Conservation (phyloP, 2,888 invertebrate species). For the Lycaena phlaeas region DNA sequence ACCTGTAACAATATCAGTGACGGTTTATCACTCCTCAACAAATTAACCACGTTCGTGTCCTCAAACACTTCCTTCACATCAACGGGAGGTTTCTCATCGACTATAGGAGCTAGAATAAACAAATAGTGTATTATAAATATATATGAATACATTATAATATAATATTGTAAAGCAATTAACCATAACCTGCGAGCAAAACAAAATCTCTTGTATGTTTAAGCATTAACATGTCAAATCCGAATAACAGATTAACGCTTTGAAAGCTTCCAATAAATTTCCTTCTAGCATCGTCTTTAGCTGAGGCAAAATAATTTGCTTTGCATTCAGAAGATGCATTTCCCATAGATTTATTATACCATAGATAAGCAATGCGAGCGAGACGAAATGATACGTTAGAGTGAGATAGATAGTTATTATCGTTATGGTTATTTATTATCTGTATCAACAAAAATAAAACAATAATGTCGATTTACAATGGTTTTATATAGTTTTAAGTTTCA, state of each 20-base stretch:
- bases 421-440: no score
- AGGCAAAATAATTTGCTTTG: slow-evolving; percentile 24
- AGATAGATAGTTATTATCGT: no score
- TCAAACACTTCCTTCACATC: slow-evolving; percentile 45
- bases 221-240: no score
- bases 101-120: slow-evolving; percentile 23
- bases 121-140: neutral
- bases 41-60: slow-evolving; percentile 42
- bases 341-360: no score
- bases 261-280: slow-evolving; percentile 4
- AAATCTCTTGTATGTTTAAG: no score
- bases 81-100: slow-evolving; percentile 26
- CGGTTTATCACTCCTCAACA: slow-evolving; percentile 44
- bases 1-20: slow-evolving; percentile 60
- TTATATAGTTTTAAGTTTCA: no score
- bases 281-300: slow-evolving; percentile 27
- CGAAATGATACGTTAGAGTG: no score
- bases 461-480: no score
- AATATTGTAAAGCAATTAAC: no score
- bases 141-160: neutral
- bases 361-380: no score
- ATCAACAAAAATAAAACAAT: no score
- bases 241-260: slow-evolving; percentile 14
- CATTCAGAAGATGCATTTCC: slow-evolving; percentile 15
- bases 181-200: no score